phyloP scores from a whole-genome alignment of 2,113 vertebrate species.

The Otis tarda region DNA sequence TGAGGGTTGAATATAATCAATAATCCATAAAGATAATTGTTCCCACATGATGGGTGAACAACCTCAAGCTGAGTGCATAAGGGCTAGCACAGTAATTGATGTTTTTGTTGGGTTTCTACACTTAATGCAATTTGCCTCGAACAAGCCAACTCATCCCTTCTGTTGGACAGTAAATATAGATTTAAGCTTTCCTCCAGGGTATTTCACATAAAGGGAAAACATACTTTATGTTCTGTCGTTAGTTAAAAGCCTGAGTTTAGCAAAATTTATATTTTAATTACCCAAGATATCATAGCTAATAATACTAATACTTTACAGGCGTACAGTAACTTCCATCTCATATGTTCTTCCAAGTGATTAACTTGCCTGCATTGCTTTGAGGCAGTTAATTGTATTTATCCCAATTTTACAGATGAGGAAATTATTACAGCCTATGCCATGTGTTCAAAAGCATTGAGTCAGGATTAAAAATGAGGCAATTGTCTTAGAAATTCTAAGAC shows the following conservation, averaged over 20 bases:
- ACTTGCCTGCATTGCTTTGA: not conserved
- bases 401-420: not conserved
- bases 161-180: slow-evolving; percentile 30
- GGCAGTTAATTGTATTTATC: slow-evolving; percentile 8
- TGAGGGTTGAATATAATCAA: slow-evolving; percentile 52
- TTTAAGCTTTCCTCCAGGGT: not conserved
- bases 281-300: not conserved
- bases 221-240: not conserved
- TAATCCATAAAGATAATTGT: slow-evolving; percentile 68
- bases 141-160: slow-evolving; percentile 37
- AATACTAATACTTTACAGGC: not conserved
- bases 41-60: slow-evolving; percentile 49
- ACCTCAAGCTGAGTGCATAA: slow-evolving; percentile 39
- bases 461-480: not conserved
- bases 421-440: not conserved
- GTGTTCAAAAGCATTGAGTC: not conserved
- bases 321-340: not conserved
- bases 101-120: slow-evolving; percentile 32
- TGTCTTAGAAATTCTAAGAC: not conserved
- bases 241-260: not conserved
- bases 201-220: not conserved
- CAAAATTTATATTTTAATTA: slow-evolving; percentile 3
- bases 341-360: not conserved
- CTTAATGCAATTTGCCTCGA: slow-evolving; percentile 33
- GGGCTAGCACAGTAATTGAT: slow-evolving; percentile 11